phyloP scores from a whole-genome alignment of 2,888 invertebrate genomes.

The Pogonocherus hispidulus region DNA sequence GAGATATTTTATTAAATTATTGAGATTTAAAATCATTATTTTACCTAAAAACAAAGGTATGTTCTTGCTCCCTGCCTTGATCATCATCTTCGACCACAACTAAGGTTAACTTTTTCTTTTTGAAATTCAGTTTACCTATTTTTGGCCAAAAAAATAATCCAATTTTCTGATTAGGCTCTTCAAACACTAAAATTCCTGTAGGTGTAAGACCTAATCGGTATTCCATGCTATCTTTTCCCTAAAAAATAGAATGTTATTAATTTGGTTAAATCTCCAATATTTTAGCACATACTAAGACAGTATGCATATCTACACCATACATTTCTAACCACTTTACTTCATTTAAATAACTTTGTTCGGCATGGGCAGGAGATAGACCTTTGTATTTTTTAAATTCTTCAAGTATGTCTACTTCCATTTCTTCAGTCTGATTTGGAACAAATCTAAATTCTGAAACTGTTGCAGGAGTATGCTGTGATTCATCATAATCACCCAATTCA shows the following conservation, averaged over 20 bases:
- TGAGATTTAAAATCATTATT: neutral
- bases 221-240: slow-evolving; percentile 96
- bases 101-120: slow-evolving; percentile 96
- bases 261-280: neutral
- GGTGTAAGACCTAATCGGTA: slow-evolving; percentile 98
- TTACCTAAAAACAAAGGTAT: slow-evolving; percentile 95
- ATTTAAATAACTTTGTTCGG: slow-evolving; percentile 94
- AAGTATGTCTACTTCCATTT: slow-evolving; percentile 94
- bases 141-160: slow-evolving; percentile 99
- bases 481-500: slow-evolving; percentile 97
- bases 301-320: slow-evolving; percentile 99
- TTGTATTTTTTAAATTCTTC: slow-evolving; percentile 91
- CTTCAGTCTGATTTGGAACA: slow-evolving; percentile 95
- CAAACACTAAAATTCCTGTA: slow-evolving; percentile 98
- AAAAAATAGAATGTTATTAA: slow-evolving; percentile 47
- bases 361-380: slow-evolving; percentile 94
- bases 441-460: slow-evolving; percentile 99
- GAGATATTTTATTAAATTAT: neutral
- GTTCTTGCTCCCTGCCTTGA: slow-evolving; percentile 96
- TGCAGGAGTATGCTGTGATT: slow-evolving; percentile 91
- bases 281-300: slow-evolving; percentile 77
- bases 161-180: slow-evolving; percentile 91
- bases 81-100: slow-evolving; percentile 99
- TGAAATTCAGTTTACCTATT: slow-evolving; percentile 97
- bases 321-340: slow-evolving; percentile 96